These are phyloP conservation scores for Hippocampus barbouri DNA, from an alignment of 2,113 vertebrate genomes.

Conservation along the genomic window DNA sequence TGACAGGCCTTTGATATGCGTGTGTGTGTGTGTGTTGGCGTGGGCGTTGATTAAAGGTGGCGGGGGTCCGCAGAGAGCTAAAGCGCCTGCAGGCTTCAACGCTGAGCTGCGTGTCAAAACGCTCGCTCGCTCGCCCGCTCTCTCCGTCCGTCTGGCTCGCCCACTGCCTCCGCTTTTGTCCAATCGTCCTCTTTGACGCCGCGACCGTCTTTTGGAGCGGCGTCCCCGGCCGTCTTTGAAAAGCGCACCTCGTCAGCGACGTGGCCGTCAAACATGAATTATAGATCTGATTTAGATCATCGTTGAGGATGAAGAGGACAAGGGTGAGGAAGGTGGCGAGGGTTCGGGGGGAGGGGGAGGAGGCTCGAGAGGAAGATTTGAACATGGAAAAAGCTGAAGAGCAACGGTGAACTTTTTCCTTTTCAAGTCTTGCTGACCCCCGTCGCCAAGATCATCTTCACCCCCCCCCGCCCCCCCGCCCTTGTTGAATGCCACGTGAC, in stretches of 20 bases:
- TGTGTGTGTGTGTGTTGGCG: conserved; percentile 19
- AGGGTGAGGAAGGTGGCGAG: background rate
- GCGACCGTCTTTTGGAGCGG: background rate
- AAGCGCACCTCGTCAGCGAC: background rate
- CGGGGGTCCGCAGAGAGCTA: conserved; percentile 40
- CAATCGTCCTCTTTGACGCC: background rate
- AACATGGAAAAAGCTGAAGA: too few relatives aligned
- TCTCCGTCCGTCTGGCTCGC: background rate
- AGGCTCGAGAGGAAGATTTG: background rate
- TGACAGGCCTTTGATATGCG: conserved; percentile 4
- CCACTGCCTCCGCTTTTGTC: conserved; percentile 34
- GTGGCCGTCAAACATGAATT: background rate
- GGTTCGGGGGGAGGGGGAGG: too few relatives aligned
- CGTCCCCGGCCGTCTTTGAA: background rate
- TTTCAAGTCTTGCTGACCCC: too few relatives aligned
- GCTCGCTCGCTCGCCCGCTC: conserved; percentile 5
- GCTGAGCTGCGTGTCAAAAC: conserved; percentile 23
- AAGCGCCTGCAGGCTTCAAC: conserved; percentile 59
- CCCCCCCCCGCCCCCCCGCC: too few relatives aligned
- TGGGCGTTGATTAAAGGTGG: conserved; percentile 47
- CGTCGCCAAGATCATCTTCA: too few relatives aligned
- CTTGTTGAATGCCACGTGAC: too few relatives aligned
- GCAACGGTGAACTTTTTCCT: too few relatives aligned
- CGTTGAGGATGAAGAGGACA: background rate
- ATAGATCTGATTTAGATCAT: background rate